Base-by-base conservation (phyloP, 2,113 vertebrate genomes). In the Leuciscus idus region DNA sequence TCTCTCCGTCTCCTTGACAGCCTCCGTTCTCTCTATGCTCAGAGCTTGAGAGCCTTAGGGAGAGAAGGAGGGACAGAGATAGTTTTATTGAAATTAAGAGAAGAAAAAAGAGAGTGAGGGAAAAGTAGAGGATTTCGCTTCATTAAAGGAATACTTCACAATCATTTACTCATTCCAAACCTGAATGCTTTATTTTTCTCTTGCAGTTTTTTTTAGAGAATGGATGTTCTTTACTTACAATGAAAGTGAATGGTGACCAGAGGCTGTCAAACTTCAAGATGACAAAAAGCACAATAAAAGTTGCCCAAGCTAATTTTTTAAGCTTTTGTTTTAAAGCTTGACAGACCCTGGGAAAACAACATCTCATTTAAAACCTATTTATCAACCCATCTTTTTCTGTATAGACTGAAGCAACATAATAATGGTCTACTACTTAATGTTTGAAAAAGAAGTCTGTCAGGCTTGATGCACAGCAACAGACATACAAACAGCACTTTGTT, bases 1-100 rank as follows among this genome's bases (percentile, higher is more conserved):
- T 90, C 91, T 90, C 91, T 91, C 88, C 2, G 26, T 84, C 81
- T 84, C 52, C 66, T 73, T 84, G 66, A 72, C 68, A 73, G 61
- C 62, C 62, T 52, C 15, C 2, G 1, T 92, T 91, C 88, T 90
- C 91, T 82, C 17, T 82, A 6, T 83, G 81, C 66, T 88, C 9
- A 66, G 74, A 86, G 70, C 57, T 36, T 77, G 9, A 30, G 43
- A 62, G 39, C 55, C 70, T 64, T 2, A 73, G 61, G 36, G 66
- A 59, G 72, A 68, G 48, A 81, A 79, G n/a, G n/a, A 82, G 61
- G 73, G 46, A 84, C 55, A 39, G 64, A 70, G 70, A 77, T 39
- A 28, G 36, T 81, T 64, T 36, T 52, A 70, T 70, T 70, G 39
- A 62, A 55, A 52, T 46, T 19, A 28, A 66, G 43, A 64, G 21